These are phyloP conservation scores for Melanargia galathea DNA, from an alignment of 2,888 invertebrate genomes.

Conservation along the genomic window DNA sequence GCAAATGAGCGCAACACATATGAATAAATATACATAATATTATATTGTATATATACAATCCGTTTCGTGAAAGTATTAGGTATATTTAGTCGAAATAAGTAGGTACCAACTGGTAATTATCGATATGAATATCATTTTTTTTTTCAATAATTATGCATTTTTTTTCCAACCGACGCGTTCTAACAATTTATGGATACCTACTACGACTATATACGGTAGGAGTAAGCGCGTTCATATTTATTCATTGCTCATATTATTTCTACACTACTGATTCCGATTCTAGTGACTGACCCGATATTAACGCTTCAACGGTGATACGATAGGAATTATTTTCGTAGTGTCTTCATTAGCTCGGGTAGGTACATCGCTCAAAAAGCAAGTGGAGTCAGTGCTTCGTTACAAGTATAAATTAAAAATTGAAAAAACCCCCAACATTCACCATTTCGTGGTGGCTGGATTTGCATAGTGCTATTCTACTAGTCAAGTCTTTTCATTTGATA, in stretches of 20 bases:
- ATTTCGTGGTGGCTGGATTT: too few species aligned
- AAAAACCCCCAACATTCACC: too few species aligned
- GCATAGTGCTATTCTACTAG: too few species aligned
- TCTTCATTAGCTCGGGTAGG: not conserved
- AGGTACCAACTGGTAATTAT: not conserved
- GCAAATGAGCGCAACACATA: too few species aligned
- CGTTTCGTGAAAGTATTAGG: constrained; percentile 4
- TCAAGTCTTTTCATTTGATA: too few species aligned
- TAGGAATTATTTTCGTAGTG: constrained; percentile 2
- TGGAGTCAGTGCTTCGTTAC: not conserved
- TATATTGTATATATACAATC: constrained; percentile 5
- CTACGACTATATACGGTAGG: constrained; percentile 8
- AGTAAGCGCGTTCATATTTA: constrained; percentile 16
- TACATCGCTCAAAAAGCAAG: not conserved
- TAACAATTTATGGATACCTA: constrained; percentile 19
- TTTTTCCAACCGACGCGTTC: constrained; percentile 9
- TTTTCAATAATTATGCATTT: not conserved
- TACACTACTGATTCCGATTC: constrained; percentile 18
- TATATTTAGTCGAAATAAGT: not conserved
- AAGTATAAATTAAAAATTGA: too few species aligned
- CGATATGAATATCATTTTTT: not conserved
- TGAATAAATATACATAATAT: too few species aligned
- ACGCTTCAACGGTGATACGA: constrained; percentile 17
- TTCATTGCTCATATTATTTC: constrained; percentile 24
- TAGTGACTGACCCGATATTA: constrained; percentile 17